Evolutionary conservation across 2,888 invertebrate genomes (phyloP).

Genomic region (Ganaspis brasiliensis): DNA sequence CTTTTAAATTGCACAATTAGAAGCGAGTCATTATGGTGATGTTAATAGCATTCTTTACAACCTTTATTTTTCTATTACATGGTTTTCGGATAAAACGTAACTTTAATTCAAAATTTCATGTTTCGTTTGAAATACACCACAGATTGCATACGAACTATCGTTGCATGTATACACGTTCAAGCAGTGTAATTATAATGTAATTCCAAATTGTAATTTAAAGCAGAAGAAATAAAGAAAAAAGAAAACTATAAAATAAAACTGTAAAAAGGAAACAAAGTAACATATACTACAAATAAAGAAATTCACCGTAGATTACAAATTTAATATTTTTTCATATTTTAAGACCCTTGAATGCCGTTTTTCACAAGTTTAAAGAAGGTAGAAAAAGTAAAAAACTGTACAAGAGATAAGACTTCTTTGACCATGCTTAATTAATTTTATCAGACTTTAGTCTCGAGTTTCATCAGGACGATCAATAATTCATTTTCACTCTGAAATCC

Average conservation of each 20-base stretch:
- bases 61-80: slow-evolving; percentile 21
- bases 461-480: slow-evolving; percentile 17
- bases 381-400: not conserved
- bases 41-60: not conserved
- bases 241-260: not conserved
- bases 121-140: not conserved
- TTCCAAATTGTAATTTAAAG: too few species aligned
- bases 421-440: slow-evolving; percentile 25
- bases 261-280: not conserved
- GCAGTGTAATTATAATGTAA: too few species aligned
- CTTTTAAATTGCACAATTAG: slow-evolving; percentile 15
- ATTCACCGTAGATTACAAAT: not conserved
- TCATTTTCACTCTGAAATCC: slow-evolving; percentile 23
- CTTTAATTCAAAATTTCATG: slow-evolving; percentile 15
- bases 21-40: not conserved
- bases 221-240: too few species aligned
- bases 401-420: slow-evolving; percentile 1
- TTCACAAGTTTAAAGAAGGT: slow-evolving; percentile 2
- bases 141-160: not conserved
- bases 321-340: not conserved
- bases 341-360: slow-evolving; percentile 2
- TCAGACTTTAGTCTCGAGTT: not conserved
- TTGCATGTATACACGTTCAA: too few species aligned
- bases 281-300: not conserved
- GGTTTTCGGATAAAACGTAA: not conserved